Evolutionary conservation across 2,888 invertebrate species (phyloP).

Genomic region (Cyclophora punctaria): DNA sequence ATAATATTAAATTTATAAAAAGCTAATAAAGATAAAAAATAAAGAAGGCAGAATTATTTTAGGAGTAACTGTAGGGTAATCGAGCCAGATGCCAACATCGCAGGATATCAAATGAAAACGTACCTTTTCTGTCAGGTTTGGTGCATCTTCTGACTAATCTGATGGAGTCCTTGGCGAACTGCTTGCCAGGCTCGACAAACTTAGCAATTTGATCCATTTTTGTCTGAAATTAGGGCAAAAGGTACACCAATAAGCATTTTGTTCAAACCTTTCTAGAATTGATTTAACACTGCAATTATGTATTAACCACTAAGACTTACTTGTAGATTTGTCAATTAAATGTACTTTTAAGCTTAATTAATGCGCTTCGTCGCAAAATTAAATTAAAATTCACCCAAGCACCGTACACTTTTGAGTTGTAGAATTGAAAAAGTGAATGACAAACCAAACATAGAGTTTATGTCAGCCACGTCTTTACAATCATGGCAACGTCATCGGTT

Average conservation of each 20-base stretch:
- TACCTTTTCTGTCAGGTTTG: conserved; percentile 98
- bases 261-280: no score
- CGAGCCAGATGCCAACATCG: conserved; percentile 20
- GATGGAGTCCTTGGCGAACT: conserved; percentile 98
- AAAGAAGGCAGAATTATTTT: no score
- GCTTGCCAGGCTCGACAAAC: conserved; percentile 95
- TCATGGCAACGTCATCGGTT: conserved; percentile 58
- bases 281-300: no score
- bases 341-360: not conserved
- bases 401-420: conserved; percentile 17
- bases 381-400: conserved; percentile 12
- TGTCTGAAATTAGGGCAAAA: conserved; percentile 43
- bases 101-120: conserved; percentile 6
- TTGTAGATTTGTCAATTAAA: no score
- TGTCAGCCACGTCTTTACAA: conserved; percentile 70
- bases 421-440: conserved; percentile 21
- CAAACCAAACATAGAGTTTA: conserved; percentile 20
- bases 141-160: conserved; percentile 99
- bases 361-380: conserved; percentile 1
- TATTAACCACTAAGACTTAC: no score
- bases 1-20: no score
- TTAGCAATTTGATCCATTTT: conserved; percentile 97
- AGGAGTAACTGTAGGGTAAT: no score
- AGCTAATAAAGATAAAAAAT: no score
- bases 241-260: not conserved